Evolutionary conservation across 2,113 vertebrate species (phyloP), one percentile per base, ranked within the genome.

Genomic region (Plecturocebus donacophilus): DNA sequence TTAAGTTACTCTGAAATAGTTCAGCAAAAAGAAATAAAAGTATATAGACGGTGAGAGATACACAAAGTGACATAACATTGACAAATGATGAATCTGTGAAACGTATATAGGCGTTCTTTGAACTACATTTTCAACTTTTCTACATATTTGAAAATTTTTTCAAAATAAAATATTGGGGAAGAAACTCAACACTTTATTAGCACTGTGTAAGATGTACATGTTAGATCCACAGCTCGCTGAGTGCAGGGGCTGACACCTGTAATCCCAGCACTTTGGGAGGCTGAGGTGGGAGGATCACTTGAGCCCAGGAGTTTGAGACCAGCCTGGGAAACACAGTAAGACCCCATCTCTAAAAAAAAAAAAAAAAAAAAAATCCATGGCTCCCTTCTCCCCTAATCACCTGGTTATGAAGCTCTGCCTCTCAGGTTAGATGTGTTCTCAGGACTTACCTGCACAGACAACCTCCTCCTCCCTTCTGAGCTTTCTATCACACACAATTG

Each of bases 41-140:
- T 66, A 47, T 16, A 87, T 0, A 88, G 2, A 66, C 0, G 47
- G 3, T 2, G 19, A 56, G 5, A 77, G 49, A 80, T 6, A 80
- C 30, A 32, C 45, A 79, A 87, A 92, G 14, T 66, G 40, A 64
- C 40, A 42, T 66, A 20, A n/a, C 61, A 38, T 92, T 94, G 75
- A 81, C 56, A 82, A 94, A 45, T 64, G 23, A 89, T 73, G 42
- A 79, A 54, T 56, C 27, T 66, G 38, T 87, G 42, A 90, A n/a
- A 35, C 79, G 30, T n/a, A 83, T 12, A 40, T 30, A 45, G 16
- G 66, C 30, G 11, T 68, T 89, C 71, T 80, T 52, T 42, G 70
- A 97, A 88, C 25, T 66, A 40, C 61, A 79, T 71, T 91, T 94
- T 79, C 27, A 61, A 81, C 35, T 85, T 79, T 89, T 91, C 42